Conservation (phyloP, 1,140 invertebrate genomes). For the Brachionus sp. region DNA sequence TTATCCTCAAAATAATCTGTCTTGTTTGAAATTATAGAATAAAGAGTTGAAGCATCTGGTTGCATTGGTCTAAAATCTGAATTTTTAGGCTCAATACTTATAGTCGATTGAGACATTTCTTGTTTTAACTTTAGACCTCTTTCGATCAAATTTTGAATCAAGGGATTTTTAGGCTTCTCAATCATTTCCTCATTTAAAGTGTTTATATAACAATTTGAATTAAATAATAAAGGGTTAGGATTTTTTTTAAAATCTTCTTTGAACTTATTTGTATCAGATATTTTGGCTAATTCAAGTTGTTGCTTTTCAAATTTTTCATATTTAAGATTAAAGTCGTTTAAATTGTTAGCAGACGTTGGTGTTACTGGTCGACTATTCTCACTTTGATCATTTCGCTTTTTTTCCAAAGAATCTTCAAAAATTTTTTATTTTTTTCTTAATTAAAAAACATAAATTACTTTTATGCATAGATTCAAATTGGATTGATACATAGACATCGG, state of each 20-base stretch:
- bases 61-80: background rate
- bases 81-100: background rate
- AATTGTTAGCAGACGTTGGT: background rate
- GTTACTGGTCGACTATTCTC: conserved; percentile 28
- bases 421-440: background rate
- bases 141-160: conserved; percentile 24
- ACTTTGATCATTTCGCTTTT: background rate
- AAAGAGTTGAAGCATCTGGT: background rate
- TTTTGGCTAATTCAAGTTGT: background rate
- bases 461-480: conserved; percentile 16
- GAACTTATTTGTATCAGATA: background rate
- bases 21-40: background rate
- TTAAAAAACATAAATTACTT: background rate
- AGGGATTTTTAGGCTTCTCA: background rate
- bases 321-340: conserved; percentile 20
- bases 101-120: conserved; percentile 4
- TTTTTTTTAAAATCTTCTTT: background rate
- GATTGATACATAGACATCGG: background rate
- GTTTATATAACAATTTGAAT: conserved; percentile 21
- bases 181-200: conserved; percentile 33
- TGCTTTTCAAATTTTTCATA: conserved; percentile 32
- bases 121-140: conserved; percentile 18
- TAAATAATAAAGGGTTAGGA: background rate
- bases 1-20: background rate
- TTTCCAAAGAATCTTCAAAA: background rate